Evolutionary conservation across 2,113 vertebrate genomes (phyloP).

Genomic region (Myiopsitta monachus): DNA sequence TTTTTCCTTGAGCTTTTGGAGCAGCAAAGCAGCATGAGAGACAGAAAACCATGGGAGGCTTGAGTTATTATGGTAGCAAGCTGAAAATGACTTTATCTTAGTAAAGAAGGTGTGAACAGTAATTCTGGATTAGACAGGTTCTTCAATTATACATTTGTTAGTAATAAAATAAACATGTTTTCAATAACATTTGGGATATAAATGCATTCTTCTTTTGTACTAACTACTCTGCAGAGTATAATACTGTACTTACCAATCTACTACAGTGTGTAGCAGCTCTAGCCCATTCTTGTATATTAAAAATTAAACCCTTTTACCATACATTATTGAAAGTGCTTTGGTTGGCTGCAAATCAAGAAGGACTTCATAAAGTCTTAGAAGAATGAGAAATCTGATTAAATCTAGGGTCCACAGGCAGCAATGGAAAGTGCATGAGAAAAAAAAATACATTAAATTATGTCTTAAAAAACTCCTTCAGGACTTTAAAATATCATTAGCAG

Average conservation of each 20-base stretch:
- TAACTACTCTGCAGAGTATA: conserved; percentile 24
- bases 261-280: conserved; percentile 43
- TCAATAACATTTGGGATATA: conserved; percentile 72
- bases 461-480: conserved; percentile 65
- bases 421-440: conserved; percentile 50
- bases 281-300: conserved; percentile 75
- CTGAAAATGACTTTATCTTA: conserved; percentile 20
- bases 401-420: conserved; percentile 58
- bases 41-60: background rate
- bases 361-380: conserved; percentile 70
- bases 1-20: background rate
- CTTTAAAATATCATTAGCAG: conserved; percentile 62
- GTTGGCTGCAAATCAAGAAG: conserved; percentile 76
- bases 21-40: conserved; percentile 2
- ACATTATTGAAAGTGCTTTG: conserved; percentile 78
- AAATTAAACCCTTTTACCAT: conserved; percentile 78
- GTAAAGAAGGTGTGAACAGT: conserved; percentile 71
- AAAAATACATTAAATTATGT: conserved; percentile 69
- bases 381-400: conserved; percentile 69
- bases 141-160: conserved; percentile 77
- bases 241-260: conserved; percentile 62
- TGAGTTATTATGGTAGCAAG: conserved; percentile 27
- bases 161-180: conserved; percentile 73
- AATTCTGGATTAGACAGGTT: conserved; percentile 66
- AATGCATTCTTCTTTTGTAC: conserved; percentile 58